Conservation (phyloP, 2,888 invertebrate genomes). For the Coleophora deauratella region DNA sequence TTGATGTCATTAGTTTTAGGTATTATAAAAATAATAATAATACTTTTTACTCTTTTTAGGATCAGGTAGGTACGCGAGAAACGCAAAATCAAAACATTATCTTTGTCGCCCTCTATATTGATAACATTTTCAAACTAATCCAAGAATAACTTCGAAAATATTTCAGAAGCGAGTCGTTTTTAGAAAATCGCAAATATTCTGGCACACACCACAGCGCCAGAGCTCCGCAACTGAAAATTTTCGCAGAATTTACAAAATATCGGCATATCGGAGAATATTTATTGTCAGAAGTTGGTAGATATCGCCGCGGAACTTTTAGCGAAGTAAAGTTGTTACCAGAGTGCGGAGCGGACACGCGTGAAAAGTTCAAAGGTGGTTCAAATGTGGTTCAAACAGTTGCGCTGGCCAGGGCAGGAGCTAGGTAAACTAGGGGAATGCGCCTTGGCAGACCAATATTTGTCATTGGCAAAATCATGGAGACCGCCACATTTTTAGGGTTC, state of each 20-base stretch:
- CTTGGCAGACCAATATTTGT: too few species aligned
- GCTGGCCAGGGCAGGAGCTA: conserved; percentile 5
- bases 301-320: neutral
- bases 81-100: too few species aligned
- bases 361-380: conserved; percentile 23
- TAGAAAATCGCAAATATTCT: neutral
- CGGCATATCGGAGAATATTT: neutral
- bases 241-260: neutral
- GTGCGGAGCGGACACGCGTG: conserved; percentile 48
- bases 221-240: neutral
- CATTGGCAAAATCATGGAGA: too few species aligned
- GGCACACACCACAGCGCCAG: neutral
- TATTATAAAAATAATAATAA: too few species aligned
- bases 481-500: too few species aligned
- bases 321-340: neutral
- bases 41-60: too few species aligned
- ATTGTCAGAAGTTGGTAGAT: conserved; percentile 3
- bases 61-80: too few species aligned
- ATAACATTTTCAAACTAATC: neutral
- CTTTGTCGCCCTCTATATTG: too few species aligned
- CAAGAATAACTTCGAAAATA: neutral
- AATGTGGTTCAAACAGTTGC: conserved; percentile 52
- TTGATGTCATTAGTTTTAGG: too few species aligned
- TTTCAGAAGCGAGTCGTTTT: neutral
- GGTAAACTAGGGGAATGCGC: too few species aligned